A percentile compares a stretch with the other conserved stretches of the same genome.
These are phyloP conservation scores for Poeciliopsis presidionis DNA, from an alignment of 2,797 vertebrate species.

Conservation along the genomic window DNA sequence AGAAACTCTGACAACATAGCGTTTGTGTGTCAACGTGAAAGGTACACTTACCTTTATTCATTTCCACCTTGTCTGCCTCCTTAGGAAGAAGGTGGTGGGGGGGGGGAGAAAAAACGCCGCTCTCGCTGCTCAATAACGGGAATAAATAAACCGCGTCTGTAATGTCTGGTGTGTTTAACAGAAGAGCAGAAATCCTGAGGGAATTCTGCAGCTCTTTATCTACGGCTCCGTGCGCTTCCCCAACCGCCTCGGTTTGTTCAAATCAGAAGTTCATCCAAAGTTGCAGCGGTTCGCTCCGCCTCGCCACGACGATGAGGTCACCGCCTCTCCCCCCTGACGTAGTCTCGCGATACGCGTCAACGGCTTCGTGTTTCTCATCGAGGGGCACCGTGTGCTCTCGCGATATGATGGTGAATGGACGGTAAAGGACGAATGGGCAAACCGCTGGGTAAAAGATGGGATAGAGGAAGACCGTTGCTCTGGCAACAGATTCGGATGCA, in stretches of 20 bases:
- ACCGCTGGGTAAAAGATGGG: conserved; percentile 31
- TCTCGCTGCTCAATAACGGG: conserved; percentile 18
- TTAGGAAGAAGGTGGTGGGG: not conserved
- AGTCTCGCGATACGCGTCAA: conserved; percentile 69
- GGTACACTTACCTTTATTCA: conserved; percentile 67
- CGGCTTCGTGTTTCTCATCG: rapidly evolving
- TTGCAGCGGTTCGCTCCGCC: conserved; percentile 80
- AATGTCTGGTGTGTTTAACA: not conserved
- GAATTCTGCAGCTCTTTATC: conserved; percentile 10
- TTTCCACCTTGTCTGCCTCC: conserved; percentile 57
- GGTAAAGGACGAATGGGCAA: conserved; percentile 11
- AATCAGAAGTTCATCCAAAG: conserved; percentile 85
- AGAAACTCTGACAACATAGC: not conserved
- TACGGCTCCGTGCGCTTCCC: conserved; percentile 38
- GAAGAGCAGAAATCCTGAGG: conserved; percentile 21
- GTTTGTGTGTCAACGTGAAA: conserved; percentile 2
- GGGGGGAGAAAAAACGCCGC: conserved; percentile 17
- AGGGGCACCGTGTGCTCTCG: conserved; percentile 31
- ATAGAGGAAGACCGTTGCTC: conserved; percentile 59
- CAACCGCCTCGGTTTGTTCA: conserved; percentile 70
- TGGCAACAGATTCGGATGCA: conserved; percentile 58
- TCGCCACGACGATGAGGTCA: conserved; percentile 74
- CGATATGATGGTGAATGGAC: conserved; percentile 25
- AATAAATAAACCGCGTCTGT: conserved; percentile 5
- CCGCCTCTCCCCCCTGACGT: conserved; percentile 48